A percentile compares a stretch with the other conserved stretches of the same genome.
phyloP scores from a whole-genome alignment of 2,888 invertebrate species.

The Cantharis rustica region DNA sequence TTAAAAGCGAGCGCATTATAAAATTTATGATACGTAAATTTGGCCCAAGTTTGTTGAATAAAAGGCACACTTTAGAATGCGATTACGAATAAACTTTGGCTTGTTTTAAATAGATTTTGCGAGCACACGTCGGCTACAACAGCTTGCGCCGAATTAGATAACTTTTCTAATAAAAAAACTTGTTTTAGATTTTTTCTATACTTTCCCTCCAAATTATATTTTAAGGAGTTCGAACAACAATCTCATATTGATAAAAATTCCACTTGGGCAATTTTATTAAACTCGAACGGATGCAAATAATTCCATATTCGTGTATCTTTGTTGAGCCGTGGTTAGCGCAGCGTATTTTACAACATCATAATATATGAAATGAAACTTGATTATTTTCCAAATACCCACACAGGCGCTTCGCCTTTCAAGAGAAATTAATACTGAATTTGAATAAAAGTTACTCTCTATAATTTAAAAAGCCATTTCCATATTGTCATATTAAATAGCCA shows the following conservation, averaged over 20 bases:
- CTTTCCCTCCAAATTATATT: constrained; percentile 9
- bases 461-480: neutral
- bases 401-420: neutral
- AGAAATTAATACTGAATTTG: neutral
- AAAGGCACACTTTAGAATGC: constrained; percentile 7
- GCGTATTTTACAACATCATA: neutral
- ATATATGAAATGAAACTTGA: neutral
- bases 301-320: neutral
- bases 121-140: constrained; percentile 9
- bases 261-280: neutral
- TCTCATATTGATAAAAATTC: neutral
- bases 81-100: constrained; percentile 20
- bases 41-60: constrained; percentile 1
- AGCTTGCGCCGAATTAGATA: constrained; percentile 23
- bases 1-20: neutral
- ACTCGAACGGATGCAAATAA: neutral
- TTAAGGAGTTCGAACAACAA: neutral
- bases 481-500: neutral
- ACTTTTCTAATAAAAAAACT: constrained; percentile 22
- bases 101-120: constrained; percentile 13
- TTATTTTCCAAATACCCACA: neutral
- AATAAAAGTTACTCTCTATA: neutral
- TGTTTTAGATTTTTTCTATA: constrained; percentile 16
- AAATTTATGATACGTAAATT: constrained; percentile 11
- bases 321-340: neutral